A percentile compares a stretch with the other conserved stretches of the same genome.
These are phyloP conservation scores for Xyliphius kryptos DNA, from an alignment of 2,113 vertebrate genomes.

Conservation along the genomic window DNA sequence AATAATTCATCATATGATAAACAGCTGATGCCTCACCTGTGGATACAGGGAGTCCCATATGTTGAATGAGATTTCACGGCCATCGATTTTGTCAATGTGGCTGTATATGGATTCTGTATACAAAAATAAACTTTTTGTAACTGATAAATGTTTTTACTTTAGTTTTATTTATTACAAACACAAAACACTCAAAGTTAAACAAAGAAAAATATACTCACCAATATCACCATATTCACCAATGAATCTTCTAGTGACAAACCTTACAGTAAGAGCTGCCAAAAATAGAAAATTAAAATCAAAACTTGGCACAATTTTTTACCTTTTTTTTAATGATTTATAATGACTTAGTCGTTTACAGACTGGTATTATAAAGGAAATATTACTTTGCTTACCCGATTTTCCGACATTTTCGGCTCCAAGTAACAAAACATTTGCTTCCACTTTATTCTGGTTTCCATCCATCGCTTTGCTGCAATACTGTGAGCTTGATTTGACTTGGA, in stretches of 20 bases:
- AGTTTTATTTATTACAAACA: too few species aligned
- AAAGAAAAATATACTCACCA: conserved; percentile 51
- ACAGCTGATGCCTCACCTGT: conserved; percentile 57
- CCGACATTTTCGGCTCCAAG: conserved; percentile 55
- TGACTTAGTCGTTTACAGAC: too few species aligned
- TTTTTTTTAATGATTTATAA: too few species aligned
- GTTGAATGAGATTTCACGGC: conserved; percentile 69
- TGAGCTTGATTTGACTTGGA: conserved; percentile 43
- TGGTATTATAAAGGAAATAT: not conserved
- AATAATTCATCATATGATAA: not conserved
- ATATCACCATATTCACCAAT: conserved; percentile 77
- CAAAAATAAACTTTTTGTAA: not conserved
- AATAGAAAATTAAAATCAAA: not conserved
- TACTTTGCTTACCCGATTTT: conserved; percentile 47
- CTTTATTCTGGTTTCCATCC: conserved; percentile 45
- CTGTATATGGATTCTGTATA: conserved; percentile 72
- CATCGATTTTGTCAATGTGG: conserved; percentile 66
- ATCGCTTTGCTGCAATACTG: conserved; percentile 42
- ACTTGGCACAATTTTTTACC: not conserved
- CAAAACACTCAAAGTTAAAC: too few species aligned
- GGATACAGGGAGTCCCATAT: conserved; percentile 72
- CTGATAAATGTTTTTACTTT: not conserved
- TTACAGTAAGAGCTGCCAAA: conserved; percentile 67
- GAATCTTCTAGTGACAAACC: conserved; percentile 73
- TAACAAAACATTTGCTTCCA: conserved; percentile 49